Percentiles rank a stretch among this genome's conserved stretches.
Evolutionary conservation across 2,888 invertebrate species (phyloP).

Genomic region (Cyclophora albipunctata): DNA sequence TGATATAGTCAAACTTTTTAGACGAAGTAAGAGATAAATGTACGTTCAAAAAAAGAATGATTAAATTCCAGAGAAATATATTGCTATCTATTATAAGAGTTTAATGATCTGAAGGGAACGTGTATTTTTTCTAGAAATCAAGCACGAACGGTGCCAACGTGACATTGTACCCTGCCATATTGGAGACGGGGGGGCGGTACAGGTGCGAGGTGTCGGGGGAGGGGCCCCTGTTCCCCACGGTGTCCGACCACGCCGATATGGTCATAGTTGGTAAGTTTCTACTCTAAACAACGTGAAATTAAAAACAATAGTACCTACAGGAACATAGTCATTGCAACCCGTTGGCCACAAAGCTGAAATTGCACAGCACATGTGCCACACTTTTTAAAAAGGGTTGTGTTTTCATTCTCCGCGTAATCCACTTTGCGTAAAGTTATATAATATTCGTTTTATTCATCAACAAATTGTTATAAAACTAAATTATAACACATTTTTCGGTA

Average conservation of each 20-base stretch:
- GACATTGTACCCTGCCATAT: slow-evolving; percentile 79
- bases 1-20: too few species aligned
- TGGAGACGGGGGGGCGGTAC: slow-evolving; percentile 83
- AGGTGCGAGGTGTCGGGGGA: slow-evolving; percentile 87
- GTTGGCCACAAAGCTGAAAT: not conserved
- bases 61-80: too few species aligned
- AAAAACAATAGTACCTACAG: not conserved
- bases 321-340: not conserved
- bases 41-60: too few species aligned
- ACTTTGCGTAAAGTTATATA: slow-evolving; percentile 21
- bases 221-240: slow-evolving; percentile 84
- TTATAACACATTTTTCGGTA: slow-evolving; percentile 30
- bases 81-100: too few species aligned
- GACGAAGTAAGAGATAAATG: too few species aligned
- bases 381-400: not conserved
- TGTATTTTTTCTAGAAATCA: slow-evolving; percentile 62
- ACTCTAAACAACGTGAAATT: not conserved
- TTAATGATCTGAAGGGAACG: not conserved
- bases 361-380: too few species aligned
- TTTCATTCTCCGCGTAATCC: slow-evolving; percentile 7
- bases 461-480: slow-evolving; percentile 9
- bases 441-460: too few species aligned
- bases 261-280: slow-evolving; percentile 79
- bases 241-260: slow-evolving; percentile 84
- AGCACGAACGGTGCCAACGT: slow-evolving; percentile 79